Percentiles rank a stretch among this genome's conserved stretches.
These are phyloP conservation scores for Apotomis betuletana DNA, from an alignment of 2,888 invertebrate genomes.

Conservation along the genomic window DNA sequence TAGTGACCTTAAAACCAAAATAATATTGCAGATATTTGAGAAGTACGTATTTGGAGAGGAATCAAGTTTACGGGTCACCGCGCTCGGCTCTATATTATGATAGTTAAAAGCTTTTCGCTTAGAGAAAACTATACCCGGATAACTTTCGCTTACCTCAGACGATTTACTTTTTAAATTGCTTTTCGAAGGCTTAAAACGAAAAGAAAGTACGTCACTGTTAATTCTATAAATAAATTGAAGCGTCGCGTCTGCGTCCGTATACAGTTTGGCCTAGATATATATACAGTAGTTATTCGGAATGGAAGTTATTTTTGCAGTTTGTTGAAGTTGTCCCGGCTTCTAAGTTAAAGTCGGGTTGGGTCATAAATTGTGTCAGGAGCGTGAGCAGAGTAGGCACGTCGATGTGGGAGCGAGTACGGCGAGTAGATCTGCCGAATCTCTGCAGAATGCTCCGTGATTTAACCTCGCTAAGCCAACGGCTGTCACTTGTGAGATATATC, in stretches of 20 bases:
- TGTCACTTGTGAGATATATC: slow-evolving; percentile 64
- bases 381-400: slow-evolving; percentile 40
- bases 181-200: slow-evolving; percentile 13
- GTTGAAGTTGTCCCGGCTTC: slow-evolving; percentile 55
- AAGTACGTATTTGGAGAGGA: slow-evolving; percentile 57
- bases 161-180: slow-evolving; percentile 31
- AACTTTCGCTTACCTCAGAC: slow-evolving; percentile 45
- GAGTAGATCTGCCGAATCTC: slow-evolving; percentile 53
- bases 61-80: slow-evolving; percentile 63
- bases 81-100: slow-evolving; percentile 54
- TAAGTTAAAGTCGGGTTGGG: slow-evolving; percentile 57
- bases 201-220: not conserved
- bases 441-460: slow-evolving; percentile 62
- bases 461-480: slow-evolving; percentile 54
- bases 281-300: slow-evolving; percentile 21
- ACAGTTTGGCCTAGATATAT: slow-evolving; percentile 15
- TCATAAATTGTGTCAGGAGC: slow-evolving; percentile 58
- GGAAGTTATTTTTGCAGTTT: slow-evolving; percentile 54
- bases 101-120: slow-evolving; percentile 57
- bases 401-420: slow-evolving; percentile 40
- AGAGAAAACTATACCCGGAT: slow-evolving; percentile 58
- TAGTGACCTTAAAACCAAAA: slow-evolving; percentile 51
- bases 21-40: slow-evolving; percentile 56
- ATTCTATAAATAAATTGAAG: slow-evolving; percentile 7
- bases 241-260: not conserved